Conservation (phyloP, 1,140 invertebrate species). For the Drosophila carrolli region DNA sequence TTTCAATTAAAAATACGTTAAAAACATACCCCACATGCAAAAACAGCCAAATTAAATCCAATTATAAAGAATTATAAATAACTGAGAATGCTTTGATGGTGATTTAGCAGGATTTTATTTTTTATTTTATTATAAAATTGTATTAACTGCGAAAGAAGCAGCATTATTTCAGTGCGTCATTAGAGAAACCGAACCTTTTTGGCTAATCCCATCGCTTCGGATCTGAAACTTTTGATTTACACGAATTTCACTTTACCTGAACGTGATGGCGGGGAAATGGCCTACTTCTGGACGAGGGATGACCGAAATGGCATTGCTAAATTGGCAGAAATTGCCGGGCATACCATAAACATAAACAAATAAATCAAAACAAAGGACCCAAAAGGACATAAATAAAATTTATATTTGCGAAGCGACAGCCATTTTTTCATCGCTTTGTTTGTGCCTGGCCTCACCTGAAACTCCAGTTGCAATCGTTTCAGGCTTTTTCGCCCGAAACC, state of each 20-base stretch:
- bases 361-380: slow-evolving; percentile 64
- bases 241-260: slow-evolving; percentile 46
- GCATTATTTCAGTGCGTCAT: not conserved
- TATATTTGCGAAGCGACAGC: slow-evolving; percentile 50
- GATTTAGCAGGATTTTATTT: not conserved
- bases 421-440: slow-evolving; percentile 29
- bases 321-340: slow-evolving; percentile 73
- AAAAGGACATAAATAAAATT: slow-evolving; percentile 52
- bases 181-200: not conserved
- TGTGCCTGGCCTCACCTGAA: slow-evolving; percentile 40
- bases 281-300: slow-evolving; percentile 12
- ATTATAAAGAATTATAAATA: slow-evolving; percentile 6
- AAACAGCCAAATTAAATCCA: slow-evolving; percentile 21
- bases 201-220: slow-evolving; percentile 8
- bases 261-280: slow-evolving; percentile 18
- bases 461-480: slow-evolving; percentile 9
- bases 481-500: slow-evolving; percentile 12
- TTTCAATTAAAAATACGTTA: slow-evolving; percentile 33
- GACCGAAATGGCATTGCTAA: slow-evolving; percentile 54
- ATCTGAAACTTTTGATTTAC: slow-evolving; percentile 63
- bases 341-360: slow-evolving; percentile 72
- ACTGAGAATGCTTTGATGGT: not conserved
- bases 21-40: slow-evolving; percentile 2
- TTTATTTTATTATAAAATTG: not conserved
- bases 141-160: not conserved